Evolutionary conservation across 1,140 invertebrate species (phyloP).

Genomic region (Aethina tumida): DNA sequence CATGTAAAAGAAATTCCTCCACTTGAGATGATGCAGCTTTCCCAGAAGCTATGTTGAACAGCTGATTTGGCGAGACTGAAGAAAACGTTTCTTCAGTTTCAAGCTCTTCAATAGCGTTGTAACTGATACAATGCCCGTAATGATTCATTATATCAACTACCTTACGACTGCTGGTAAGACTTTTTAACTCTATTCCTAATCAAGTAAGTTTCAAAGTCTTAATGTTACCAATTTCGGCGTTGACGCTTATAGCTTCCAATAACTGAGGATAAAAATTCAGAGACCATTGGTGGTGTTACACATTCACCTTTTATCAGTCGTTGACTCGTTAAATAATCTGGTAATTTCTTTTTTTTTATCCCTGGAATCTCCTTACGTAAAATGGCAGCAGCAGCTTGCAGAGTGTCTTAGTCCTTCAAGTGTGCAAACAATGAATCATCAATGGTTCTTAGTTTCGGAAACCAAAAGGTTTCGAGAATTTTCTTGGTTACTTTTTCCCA

Average conservation of each 20-base stretch:
- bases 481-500: too few relatives aligned
- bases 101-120: constrained; percentile 27
- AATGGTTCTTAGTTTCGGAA: too few relatives aligned
- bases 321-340: constrained; percentile 18
- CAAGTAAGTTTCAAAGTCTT: constrained; percentile 29
- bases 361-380: constrained; percentile 14
- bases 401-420: constrained; percentile 18
- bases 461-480: too few relatives aligned
- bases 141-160: constrained; percentile 23
- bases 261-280: constrained; percentile 9
- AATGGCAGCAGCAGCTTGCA: constrained; percentile 19
- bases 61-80: constrained; percentile 4
- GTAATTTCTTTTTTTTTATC: constrained; percentile 13
- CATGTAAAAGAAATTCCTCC: constrained; percentile 18
- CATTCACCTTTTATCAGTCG: constrained; percentile 20
- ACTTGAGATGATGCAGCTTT: constrained; percentile 21
- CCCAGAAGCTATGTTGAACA: constrained; percentile 21
- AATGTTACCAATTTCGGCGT: constrained; percentile 15
- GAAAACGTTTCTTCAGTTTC: constrained; percentile 29
- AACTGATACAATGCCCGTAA: constrained; percentile 30
- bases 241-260: constrained; percentile 8
- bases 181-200: constrained; percentile 21
- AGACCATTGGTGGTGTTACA: constrained; percentile 11
- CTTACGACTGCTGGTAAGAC: constrained; percentile 31
- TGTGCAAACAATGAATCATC: constrained; percentile 21